These are phyloP conservation scores for Umimayanthus kanabou DNA, from an alignment of 92 coral and sea anemone species.

Conservation along the genomic window DNA sequence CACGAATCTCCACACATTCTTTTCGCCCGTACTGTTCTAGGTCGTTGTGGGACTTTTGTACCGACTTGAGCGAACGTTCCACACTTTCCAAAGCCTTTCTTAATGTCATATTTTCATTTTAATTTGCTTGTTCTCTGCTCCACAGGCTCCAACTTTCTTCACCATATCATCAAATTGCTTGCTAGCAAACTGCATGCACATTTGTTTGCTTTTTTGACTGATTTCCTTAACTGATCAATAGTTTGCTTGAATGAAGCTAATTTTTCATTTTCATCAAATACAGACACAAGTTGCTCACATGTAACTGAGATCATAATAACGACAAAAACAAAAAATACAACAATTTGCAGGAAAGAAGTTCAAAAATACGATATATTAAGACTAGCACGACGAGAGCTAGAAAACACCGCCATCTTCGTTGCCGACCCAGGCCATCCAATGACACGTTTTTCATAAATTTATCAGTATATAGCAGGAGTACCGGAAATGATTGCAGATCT, in stretches of 20 bases:
- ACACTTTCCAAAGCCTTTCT: background rate
- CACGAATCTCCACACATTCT: slow-evolving; percentile 44
- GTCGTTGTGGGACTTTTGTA: background rate
- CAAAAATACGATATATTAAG: too few species aligned
- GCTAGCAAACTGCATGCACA: background rate
- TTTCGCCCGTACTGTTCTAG: background rate
- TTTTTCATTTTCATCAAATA: slow-evolving; percentile 7
- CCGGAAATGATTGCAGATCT: too few species aligned
- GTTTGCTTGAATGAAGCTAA: background rate
- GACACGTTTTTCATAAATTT: too few species aligned
- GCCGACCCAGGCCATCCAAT: background rate
- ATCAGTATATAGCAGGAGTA: too few species aligned
- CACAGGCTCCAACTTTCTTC: background rate
- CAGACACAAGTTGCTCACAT: background rate
- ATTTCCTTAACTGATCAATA: background rate
- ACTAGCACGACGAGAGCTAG: background rate
- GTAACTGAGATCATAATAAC: background rate
- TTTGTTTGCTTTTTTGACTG: background rate
- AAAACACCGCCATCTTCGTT: background rate
- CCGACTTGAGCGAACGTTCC: background rate
- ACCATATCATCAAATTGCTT: background rate
- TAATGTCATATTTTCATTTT: background rate
- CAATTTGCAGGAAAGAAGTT: too few species aligned
- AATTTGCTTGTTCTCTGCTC: background rate
- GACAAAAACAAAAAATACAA: too few species aligned